Evolutionary conservation across 2,888 invertebrate species (phyloP), one percentile per base, ranked within the genome.

Genomic region (Bellardia bayeri): DNA sequence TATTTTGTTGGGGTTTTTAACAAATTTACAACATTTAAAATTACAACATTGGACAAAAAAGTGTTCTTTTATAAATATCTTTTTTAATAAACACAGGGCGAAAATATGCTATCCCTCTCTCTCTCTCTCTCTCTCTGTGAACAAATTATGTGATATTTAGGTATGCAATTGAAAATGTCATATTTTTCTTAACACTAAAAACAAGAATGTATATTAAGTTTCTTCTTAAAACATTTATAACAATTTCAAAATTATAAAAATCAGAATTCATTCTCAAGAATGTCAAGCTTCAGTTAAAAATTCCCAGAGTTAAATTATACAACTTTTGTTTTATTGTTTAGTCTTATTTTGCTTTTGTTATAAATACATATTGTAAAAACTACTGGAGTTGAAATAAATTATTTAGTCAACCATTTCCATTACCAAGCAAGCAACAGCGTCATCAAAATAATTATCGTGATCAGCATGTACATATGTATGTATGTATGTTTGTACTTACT

Each of bases 391-490:
- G 68, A 80, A 85, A 69, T 69, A 68, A 85, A 69, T 75, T 64
- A 85, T 75, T 85, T 80, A 80, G 66, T 61, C 79, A 80, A 79
- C 61, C 79, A 61, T 74, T 79, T 79, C 78, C 78, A 84, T 56
- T 51, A 68, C 7, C 61, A 49, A 61, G 58, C 58, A 82, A 49
- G 8, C 49, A 69, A 49, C 58, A 66, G 45, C 68, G 61, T 82
- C 61, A 42, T 82, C 61, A 68, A 58, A 75, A 75, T 61, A 4
- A 82, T 74, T 68, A 68, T 75, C 75, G 51, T 82, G 68, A 54
- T 69, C 68, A 82, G 33, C 64, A 61, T 75, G 37, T 51, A 58
- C 9, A 11, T 49, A 40, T 75, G 30, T 68, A 23, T 42, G 9
- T 11, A 23, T 16, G 30, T 66, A 13, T 33, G 45, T 23, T 23